Percentiles rank a stretch among this genome's conserved stretches.
phyloP scores from a whole-genome alignment of 2,797 vertebrate genomes.

The Ctenosaura bakeri region DNA sequence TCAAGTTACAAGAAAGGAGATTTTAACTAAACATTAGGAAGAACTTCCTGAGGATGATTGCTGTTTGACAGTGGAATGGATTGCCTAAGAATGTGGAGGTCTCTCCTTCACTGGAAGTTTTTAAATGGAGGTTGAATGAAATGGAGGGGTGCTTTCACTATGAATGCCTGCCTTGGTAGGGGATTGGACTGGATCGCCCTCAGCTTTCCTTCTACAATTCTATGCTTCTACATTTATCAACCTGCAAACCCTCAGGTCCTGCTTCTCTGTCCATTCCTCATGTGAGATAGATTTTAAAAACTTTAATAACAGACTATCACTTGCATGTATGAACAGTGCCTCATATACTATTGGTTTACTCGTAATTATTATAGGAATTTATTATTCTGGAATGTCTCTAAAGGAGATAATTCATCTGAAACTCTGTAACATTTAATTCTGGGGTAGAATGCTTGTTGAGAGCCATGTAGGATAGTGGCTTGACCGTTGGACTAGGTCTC shows the following conservation, averaged over 20 bases:
- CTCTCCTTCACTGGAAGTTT: no score
- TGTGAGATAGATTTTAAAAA: not conserved
- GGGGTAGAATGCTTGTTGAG: not conserved
- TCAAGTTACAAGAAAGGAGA: no score
- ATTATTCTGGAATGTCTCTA: not conserved
- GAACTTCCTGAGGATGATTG: no score
- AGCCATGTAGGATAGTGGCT: not conserved
- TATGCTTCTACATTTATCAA: not conserved
- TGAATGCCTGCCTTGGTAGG: no score
- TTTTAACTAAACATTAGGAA: no score
- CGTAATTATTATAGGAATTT: not conserved
- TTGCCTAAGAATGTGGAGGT: no score
- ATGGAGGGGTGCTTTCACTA: no score
- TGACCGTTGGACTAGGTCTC: no score
- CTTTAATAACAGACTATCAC: not conserved
- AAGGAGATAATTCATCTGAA: constrained; percentile 5
- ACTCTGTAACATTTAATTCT: not conserved
- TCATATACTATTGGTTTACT: not conserved
- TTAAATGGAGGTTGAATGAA: no score
- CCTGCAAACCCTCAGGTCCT: not conserved
- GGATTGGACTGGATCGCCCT: no score
- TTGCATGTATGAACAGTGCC: not conserved
- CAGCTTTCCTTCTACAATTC: no score
- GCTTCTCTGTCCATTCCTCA: not conserved
- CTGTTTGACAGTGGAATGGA: no score